phyloP scores from a whole-genome alignment of 2,113 vertebrate genomes.

The Furnarius figulus region DNA sequence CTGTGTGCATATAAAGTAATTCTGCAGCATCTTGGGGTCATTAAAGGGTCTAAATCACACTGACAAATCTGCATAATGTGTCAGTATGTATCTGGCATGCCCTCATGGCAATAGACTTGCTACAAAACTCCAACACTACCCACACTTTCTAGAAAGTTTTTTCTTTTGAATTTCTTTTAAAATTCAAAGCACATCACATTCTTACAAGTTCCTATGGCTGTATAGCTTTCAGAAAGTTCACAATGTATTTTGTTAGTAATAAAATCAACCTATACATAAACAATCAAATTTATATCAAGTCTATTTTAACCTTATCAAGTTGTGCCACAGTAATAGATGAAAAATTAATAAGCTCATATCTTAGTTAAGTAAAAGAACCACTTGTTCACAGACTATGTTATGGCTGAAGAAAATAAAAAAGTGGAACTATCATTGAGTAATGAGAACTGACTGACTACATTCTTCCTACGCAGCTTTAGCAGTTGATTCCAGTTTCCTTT shows the following conservation, averaged over 20 bases:
- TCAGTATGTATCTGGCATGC: not conserved
- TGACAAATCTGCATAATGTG: conserved; percentile 28
- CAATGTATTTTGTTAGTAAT: not conserved
- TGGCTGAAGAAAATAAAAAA: not conserved
- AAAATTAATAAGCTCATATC: not conserved
- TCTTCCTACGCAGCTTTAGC: not conserved
- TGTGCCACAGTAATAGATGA: not conserved
- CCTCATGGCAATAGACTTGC: not conserved
- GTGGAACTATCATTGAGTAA: not conserved
- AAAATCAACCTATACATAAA: not conserved
- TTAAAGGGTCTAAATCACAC: conserved; percentile 35
- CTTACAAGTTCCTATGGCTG: not conserved
- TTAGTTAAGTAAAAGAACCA: not conserved
- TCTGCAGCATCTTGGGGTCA: conserved; percentile 31
- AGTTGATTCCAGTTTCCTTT: not conserved
- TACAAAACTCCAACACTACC: not conserved
- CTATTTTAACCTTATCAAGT: not conserved
- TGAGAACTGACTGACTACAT: not conserved
- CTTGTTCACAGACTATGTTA: not conserved
- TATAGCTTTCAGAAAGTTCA: not conserved
- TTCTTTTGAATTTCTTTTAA: no score
- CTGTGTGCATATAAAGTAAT: not conserved
- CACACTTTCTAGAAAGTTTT: not conserved
- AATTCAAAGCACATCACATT: not conserved
- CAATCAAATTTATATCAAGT: not conserved